Conservation (phyloP, 2,113 vertebrate species). For the Capreolus pygargus region DNA sequence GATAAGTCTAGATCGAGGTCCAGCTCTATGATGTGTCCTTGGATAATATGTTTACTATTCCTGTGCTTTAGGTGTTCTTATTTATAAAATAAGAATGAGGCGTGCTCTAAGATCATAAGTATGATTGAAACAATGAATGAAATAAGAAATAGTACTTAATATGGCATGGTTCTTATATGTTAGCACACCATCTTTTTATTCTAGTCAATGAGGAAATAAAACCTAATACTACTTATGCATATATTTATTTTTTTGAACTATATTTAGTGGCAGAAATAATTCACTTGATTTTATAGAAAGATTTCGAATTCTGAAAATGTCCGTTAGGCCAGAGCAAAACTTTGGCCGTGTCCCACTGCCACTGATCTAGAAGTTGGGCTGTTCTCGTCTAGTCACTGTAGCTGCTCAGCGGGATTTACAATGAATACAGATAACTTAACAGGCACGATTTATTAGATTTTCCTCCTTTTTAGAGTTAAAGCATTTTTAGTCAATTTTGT, state of each 20-base stretch:
- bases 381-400: neutral
- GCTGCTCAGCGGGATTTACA: neutral
- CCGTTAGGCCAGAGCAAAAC: slow-evolving; percentile 24
- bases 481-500: slow-evolving; percentile 25
- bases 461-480: neutral
- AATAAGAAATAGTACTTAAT: neutral
- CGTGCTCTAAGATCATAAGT: neutral
- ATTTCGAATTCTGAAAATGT: slow-evolving; percentile 67
- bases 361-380: neutral
- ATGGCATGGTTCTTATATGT: neutral
- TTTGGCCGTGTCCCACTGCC: slow-evolving; percentile 33
- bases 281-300: slow-evolving; percentile 31
- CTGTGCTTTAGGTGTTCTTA: neutral
- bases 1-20: neutral
- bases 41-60: neutral
- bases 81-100: neutral
- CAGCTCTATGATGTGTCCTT: neutral
- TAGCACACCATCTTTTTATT: neutral
- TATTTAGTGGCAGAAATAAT: slow-evolving; percentile 13
- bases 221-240: neutral
- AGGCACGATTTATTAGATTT: neutral
- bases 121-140: neutral
- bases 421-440: neutral
- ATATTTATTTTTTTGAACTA: neutral
- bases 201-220: neutral